Evolutionary conservation across 2,797 vertebrate genomes (phyloP), one percentile per base, ranked within the genome.

Genomic region (Gymnoscopelus braueri): DNA sequence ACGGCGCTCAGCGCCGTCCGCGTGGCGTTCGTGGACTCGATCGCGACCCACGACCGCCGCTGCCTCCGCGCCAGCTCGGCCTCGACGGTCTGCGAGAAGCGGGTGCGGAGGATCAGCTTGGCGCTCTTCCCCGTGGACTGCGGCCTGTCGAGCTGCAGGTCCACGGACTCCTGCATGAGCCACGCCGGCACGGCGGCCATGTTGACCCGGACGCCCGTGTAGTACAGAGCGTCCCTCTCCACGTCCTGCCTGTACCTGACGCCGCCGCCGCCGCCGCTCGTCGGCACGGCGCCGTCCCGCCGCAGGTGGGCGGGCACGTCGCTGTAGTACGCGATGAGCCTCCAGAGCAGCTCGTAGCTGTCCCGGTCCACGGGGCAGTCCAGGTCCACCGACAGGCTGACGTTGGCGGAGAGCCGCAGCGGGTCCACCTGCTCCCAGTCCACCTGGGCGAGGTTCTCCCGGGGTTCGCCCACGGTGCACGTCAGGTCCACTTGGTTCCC

Each of bases 261-360:
- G 19, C 19, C 19, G 19, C 19, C 19, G 19, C 19, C 19, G 19
- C 19, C 19, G 19, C 19, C 19, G 19, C 19, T 19, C 19, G 19
- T 19, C 19, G 32, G 2, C n/a, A 1, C 11, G 10, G 49, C 9
- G n/a, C 8, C 3, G 55, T 92, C 94, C 3, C 91, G 93, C 79
- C 93, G 85, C 65, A 98, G 78, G 55, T 92, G 95, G 3, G 96
- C 95, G 1, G 97, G 95, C 0, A 95, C 93, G 44, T 92, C 96
- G 57, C 96, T 97, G 77, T 98, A 99, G 68, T 98, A 98, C 0
- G 97, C 97, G 5, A 98, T 95, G 8, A 98, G 89, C 49, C 96
- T 94, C 97, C 97, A 99, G 0, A 99, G 71, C 4, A 90, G 93
- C 77, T 98, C 96, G 14, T 98, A 97, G 62, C 88, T 94, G 5